Evolutionary conservation across 2,888 invertebrate species (phyloP), one percentile per base, ranked within the genome.

Genomic region (Torymus texanus): DNA sequence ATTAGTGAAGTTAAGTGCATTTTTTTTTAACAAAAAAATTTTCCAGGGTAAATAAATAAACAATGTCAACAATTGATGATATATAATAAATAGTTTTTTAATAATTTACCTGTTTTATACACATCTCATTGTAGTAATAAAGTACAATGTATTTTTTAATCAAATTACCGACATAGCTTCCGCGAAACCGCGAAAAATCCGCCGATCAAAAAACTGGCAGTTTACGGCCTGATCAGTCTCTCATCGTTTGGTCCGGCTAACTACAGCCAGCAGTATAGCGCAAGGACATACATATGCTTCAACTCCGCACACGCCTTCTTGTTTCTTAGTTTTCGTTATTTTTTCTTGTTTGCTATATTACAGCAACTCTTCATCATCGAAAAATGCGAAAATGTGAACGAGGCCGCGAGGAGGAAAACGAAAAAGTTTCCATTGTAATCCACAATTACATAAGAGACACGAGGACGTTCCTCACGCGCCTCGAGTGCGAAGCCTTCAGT

Each of bases 1-100:
- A 58, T 14, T 16, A 65, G 41, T 56, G 65, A 56, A 58, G 21
- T 62, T 12, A 58, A 58, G 21, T 73, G 29, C 41, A 56, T 53
- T 11, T 56, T 56, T 68, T 3, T 50, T 51, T 67, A 21, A n/a
- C 14, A 14, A 16, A 59, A 62, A 55, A 16, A 14, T 56, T 56
- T 13, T 56, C 59, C 29, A 24, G 12, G 29, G 24, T 12, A 61
- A 78, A 66, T n/a, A 73, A 75, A 63, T 12, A 53, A 41, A 77
- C 56, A 78, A 75, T 41, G 1, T 8, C 41, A 41, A 41, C 41
- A 41, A 24, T 83, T 83, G 82, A 14, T 81, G 18, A 59, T 75
- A 62, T 80, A 84, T 87, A 88, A 88, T 88, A 88, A 88, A 88
- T 88, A 88, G 84, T 86, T 82, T 83, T 88, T 87, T 87, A 89